Evolutionary conservation across 2,797 vertebrate species (phyloP).

Genomic region (Ctenopoma multispine): DNA sequence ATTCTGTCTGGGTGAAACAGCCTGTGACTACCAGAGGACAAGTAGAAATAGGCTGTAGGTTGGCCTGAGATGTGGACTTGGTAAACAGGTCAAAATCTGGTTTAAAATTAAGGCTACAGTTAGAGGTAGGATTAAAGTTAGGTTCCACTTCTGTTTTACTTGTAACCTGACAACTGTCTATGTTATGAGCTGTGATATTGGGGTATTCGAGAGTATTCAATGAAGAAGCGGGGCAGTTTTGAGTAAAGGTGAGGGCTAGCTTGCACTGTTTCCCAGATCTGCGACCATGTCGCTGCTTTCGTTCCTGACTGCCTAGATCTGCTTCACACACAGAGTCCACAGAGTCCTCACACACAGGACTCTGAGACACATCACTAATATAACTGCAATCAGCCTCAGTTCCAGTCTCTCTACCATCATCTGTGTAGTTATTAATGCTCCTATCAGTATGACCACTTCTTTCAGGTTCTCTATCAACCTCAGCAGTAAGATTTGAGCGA

Average conservation of each 20-base stretch:
- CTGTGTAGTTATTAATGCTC: neutral
- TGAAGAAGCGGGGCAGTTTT: slow-evolving; percentile 69
- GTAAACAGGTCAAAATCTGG: slow-evolving; percentile 9
- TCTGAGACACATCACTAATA: slow-evolving; percentile 39
- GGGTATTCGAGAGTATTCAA: slow-evolving; percentile 32
- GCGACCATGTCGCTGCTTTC: slow-evolving; percentile 80
- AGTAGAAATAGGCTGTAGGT: slow-evolving; percentile 3
- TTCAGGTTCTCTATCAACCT: slow-evolving; percentile 1
- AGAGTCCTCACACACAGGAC: slow-evolving; percentile 48
- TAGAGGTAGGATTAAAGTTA: neutral
- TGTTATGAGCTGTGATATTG: slow-evolving; percentile 16
- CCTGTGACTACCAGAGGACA: slow-evolving; percentile 13
- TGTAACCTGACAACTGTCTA: slow-evolving; percentile 17
- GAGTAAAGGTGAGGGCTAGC: slow-evolving; percentile 89
- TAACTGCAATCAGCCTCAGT: slow-evolving; percentile 31
- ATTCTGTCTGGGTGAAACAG: slow-evolving; percentile 87
- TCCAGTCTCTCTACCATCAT: neutral
- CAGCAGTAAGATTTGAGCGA: slow-evolving; percentile 3
- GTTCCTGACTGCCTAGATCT: slow-evolving; percentile 75
- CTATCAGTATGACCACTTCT: neutral
- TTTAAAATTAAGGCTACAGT: slow-evolving; percentile 21
- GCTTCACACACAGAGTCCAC: no score
- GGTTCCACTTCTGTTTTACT: slow-evolving; percentile 5
- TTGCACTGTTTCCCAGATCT: slow-evolving; percentile 85
- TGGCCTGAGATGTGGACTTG: slow-evolving; percentile 6